A percentile compares a stretch with the other conserved stretches of the same genome.
phyloP scores from a whole-genome alignment of 2,888 invertebrate species.

The Frankliniella intonsa region DNA sequence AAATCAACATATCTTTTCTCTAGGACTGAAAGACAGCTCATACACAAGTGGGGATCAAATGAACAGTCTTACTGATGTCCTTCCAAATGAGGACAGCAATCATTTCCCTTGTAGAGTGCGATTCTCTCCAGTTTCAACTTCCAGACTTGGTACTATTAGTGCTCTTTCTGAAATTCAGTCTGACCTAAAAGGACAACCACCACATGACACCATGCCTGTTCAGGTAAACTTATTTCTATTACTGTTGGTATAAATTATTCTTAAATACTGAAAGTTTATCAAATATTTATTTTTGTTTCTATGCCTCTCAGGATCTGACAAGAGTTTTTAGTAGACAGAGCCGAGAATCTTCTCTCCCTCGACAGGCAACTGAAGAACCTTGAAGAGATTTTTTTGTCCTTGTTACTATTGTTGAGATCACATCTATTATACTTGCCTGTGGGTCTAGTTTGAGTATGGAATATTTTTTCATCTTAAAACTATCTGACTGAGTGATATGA shows the following conservation, averaged over 20 bases:
- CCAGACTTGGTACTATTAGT: not conserved
- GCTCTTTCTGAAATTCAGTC: not conserved
- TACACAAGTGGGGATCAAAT: not conserved
- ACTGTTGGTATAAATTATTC: not conserved
- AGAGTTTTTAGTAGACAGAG: not conserved
- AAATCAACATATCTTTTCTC: not conserved
- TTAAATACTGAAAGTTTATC: not conserved
- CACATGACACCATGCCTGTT: not conserved
- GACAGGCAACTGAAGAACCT: not conserved
- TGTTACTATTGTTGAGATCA: not conserved
- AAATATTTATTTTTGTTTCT: not conserved
- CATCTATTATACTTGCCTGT: not conserved
- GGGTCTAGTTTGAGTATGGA: not conserved
- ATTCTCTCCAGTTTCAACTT: not conserved
- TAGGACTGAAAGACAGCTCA: not conserved
- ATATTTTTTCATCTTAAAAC: not conserved
- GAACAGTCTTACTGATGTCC: not conserved
- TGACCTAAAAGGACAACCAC: not conserved
- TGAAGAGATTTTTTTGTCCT: not conserved
- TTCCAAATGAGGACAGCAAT: not conserved
- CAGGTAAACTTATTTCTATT: not conserved
- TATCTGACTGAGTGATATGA: not conserved
- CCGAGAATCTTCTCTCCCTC: not conserved
- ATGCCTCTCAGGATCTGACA: not conserved
- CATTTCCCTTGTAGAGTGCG: not conserved